Conservation (phyloP, 1,140 invertebrate genomes). For the Sycophaga agraensis region DNA sequence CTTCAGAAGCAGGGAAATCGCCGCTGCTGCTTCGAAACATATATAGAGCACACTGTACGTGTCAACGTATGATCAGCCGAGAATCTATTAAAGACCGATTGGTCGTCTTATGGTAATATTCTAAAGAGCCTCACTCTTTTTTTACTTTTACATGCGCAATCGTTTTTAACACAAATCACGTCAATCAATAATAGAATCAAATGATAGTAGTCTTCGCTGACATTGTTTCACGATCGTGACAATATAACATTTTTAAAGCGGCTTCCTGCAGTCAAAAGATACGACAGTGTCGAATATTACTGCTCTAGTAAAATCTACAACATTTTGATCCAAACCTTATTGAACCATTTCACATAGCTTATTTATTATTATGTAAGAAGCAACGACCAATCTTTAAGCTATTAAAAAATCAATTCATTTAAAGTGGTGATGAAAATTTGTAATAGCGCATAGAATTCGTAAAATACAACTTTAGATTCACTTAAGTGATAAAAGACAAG, state of each 20-base stretch:
- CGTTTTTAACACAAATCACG: not conserved
- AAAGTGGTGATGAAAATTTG: not conserved
- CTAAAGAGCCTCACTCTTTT: not conserved
- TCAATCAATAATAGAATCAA: not conserved
- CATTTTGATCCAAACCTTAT: not conserved
- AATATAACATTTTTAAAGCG: not conserved
- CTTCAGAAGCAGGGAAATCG: not conserved
- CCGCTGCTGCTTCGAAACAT: not conserved
- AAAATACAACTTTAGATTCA: not conserved
- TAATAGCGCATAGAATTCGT: not conserved
- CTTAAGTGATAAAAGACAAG: not conserved
- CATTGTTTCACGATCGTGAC: not conserved
- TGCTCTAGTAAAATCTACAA: not conserved
- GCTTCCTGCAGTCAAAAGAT: not conserved
- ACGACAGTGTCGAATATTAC: not conserved
- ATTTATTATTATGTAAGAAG: not conserved
- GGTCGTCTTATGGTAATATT: conserved; percentile 1
- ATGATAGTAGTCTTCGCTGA: not conserved
- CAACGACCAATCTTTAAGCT: not conserved
- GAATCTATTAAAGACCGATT: not conserved
- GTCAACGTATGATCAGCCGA: not conserved
- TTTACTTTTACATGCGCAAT: not conserved
- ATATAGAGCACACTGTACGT: not conserved
- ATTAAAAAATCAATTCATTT: not conserved
- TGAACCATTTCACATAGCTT: not conserved